phyloP scores from a whole-genome alignment of 2,888 invertebrate genomes.

The Seladonia tumulorum region DNA sequence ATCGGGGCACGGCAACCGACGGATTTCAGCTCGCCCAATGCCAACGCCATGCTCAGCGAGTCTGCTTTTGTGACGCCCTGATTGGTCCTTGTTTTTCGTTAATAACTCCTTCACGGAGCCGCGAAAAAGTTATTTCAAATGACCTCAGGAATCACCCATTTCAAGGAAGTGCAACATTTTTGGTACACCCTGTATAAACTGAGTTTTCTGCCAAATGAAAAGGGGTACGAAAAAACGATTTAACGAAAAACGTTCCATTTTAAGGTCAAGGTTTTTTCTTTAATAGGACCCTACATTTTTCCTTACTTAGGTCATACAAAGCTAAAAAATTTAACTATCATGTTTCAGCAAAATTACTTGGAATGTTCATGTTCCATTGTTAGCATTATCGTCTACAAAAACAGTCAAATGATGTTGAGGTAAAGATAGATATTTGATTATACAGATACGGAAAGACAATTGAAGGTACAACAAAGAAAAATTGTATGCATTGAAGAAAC shows the following conservation, averaged over 20 bases:
- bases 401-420: no score
- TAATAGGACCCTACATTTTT: not conserved
- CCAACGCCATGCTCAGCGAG: no score
- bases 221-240: not conserved
- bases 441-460: not conserved
- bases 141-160: no score
- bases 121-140: no score
- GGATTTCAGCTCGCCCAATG: no score
- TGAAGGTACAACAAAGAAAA: not conserved
- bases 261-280: not conserved
- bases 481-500: not conserved
- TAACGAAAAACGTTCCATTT: not conserved
- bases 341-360: not conserved
- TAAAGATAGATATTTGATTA: not conserved
- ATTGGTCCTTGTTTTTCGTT: no score
- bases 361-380: no score
- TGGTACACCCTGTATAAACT: not conserved
- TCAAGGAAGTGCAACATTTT: no score
- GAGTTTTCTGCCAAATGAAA: not conserved
- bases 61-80: no score
- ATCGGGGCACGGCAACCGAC: no score
- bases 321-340: not conserved
- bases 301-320: not conserved
- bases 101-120: no score
- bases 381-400: no score